These are phyloP conservation scores for Aspidiotus destructor DNA, from an alignment of 2,888 invertebrate genomes.

Conservation along the genomic window DNA sequence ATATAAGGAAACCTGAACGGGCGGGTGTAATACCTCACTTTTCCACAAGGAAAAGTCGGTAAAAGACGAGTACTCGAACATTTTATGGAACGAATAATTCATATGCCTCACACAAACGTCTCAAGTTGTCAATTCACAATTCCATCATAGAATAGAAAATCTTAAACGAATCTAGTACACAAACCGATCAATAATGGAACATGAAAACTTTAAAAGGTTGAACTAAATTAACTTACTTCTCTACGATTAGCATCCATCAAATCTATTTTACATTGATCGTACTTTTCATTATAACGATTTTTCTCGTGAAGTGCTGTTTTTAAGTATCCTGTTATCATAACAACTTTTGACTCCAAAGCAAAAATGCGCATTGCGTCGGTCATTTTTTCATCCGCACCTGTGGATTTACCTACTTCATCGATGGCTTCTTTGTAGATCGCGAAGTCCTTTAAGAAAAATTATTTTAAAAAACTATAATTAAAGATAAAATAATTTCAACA, in stretches of 20 bases:
- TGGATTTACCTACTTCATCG: neutral
- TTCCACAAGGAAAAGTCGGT: neutral
- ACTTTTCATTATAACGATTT: neutral
- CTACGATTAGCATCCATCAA: neutral
- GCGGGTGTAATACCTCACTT: no score
- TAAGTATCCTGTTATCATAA: neutral
- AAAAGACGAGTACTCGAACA: neutral
- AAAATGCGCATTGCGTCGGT: neutral
- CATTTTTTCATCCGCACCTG: neutral
- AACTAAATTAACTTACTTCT: neutral
- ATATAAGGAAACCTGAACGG: no score
- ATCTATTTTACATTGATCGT: neutral
- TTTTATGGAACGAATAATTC: neutral
- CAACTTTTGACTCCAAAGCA: neutral
- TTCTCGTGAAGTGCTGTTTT: neutral
- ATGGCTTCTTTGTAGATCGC: neutral
- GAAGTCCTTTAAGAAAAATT: neutral
- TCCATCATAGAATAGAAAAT: neutral
- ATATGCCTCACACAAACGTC: neutral
- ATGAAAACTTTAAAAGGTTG: neutral
- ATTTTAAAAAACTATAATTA: slow-evolving; percentile 1
- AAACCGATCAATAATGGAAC: neutral
- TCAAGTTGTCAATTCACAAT: neutral
- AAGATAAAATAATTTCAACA: slow-evolving; percentile 1
- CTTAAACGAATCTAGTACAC: neutral